Base-by-base conservation (phyloP, 2,113 vertebrate genomes). In the Ginglymostoma cirratum region DNA sequence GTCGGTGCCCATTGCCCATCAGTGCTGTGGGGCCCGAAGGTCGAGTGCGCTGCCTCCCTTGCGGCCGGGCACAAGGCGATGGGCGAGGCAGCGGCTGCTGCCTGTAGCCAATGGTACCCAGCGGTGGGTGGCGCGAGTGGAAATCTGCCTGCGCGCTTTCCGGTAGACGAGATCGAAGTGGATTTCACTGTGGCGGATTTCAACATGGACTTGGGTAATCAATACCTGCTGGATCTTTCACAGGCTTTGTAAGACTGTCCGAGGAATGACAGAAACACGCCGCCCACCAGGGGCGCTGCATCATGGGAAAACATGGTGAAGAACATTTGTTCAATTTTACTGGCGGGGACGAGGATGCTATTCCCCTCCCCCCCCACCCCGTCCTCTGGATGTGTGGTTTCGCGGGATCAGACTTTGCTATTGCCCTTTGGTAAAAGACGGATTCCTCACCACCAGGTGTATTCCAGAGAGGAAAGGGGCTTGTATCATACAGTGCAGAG, bases 1-100 rank as follows among this genome's bases (percentile, higher is more conserved):
- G 15, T 17, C 30, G 8, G 55, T 8, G 7, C 34, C 76, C 76
- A 2, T 8, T 45, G 76, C 80, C 80, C 15, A 27, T 6, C 23
- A 17, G 4, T 14, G 14, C 45, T 0, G 45, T 5, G 24, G 19
- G 19, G 45, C 42, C 85, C 24, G 21, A 87, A 87, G 45, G 45
- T 14, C 0, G 85, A 87, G 10, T 3, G 21, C 0, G 24, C 0
- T 0, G 19, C 19, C 42, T 14, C 78, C 0, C 34, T n/a, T 0
- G 34, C 5, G 7, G 45, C 45, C 2, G 55, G 10, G 55, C 55
- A 61, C 12, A 12, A 12, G 7, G 55, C 0, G 55, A 61, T 61
- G 55, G 55, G 45, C 21, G 45, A 48, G 85, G 85, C 85, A 27
- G 30, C 7, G n/a, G 76, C 14, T 1, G 12, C 38, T 15, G 38